Percentiles rank a stretch among this genome's conserved stretches.
Evolutionary conservation across 2,797 vertebrate genomes (phyloP).

Genomic region (Catharus ustulatus): DNA sequence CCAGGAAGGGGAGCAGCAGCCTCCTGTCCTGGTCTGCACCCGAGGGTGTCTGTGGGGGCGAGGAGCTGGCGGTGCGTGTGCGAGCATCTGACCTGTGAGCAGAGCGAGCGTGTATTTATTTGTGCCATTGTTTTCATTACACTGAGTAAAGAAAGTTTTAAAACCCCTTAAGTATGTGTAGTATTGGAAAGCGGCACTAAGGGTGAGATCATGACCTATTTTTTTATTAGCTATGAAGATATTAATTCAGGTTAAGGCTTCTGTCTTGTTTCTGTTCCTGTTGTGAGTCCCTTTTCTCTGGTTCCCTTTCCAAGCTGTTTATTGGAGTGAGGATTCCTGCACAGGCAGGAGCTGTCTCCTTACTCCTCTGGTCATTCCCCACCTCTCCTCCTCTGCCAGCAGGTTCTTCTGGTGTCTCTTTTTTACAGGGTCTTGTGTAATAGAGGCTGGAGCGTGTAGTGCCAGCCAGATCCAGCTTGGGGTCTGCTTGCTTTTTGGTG

Average conservation of each 20-base stretch:
- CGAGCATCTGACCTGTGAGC: constrained; percentile 30
- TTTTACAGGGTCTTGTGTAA: not conserved
- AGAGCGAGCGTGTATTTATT: constrained; percentile 68
- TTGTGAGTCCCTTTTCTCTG: constrained; percentile 11
- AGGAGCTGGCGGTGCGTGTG: constrained; percentile 31
- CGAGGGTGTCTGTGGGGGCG: not conserved
- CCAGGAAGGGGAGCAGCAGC: constrained; percentile 55
- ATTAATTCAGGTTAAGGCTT: constrained; percentile 73
- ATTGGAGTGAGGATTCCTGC: not conserved
- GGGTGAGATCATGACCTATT: constrained; percentile 69
- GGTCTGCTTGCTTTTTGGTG: not conserved
- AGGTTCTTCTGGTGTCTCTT: not conserved
- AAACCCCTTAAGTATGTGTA: constrained; percentile 25
- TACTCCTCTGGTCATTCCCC: constrained; percentile 11
- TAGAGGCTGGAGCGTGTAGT: accelerated
- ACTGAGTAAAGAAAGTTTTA: constrained; percentile 61
- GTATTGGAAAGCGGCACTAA: constrained; percentile 67
- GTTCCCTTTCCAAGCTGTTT: not conserved
- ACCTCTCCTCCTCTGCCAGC: not conserved
- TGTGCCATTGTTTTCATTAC: constrained; percentile 75
- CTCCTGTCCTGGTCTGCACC: constrained; percentile 64
- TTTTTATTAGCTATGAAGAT: constrained; percentile 73
- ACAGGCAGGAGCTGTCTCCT: not conserved
- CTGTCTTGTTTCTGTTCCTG: constrained; percentile 35
- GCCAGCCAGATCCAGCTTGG: not conserved